Evolutionary conservation across 2,888 invertebrate species (phyloP).

Genomic region (Cantharis nigra): DNA sequence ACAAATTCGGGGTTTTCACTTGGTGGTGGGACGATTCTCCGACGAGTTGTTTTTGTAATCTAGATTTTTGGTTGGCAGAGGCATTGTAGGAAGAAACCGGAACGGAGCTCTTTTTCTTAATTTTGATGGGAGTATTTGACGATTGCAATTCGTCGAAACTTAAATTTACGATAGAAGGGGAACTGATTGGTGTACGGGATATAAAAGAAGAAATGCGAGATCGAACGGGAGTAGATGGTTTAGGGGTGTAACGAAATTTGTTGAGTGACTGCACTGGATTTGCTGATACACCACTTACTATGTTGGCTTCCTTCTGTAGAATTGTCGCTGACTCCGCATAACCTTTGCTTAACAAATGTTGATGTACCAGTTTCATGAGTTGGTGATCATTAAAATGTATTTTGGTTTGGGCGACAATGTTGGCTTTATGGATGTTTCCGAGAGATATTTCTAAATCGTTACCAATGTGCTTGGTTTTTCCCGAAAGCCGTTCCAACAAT

Average conservation of each 20-base stretch:
- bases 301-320: conserved; percentile 77
- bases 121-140: conserved; percentile 39
- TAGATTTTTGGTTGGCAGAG: conserved; percentile 44
- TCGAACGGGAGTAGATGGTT: conserved; percentile 58
- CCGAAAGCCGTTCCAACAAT: conserved; percentile 86
- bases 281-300: conserved; percentile 61
- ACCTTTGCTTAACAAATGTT: conserved; percentile 81
- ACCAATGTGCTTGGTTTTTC: conserved; percentile 80
- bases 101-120: conserved; percentile 39
- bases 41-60: conserved; percentile 60
- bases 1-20: conserved; percentile 36
- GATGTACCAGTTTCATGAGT: conserved; percentile 87
- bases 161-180: conserved; percentile 7
- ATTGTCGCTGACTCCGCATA: conserved; percentile 72
- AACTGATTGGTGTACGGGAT: conserved; percentile 12
- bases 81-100: conserved; percentile 16
- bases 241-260: conserved; percentile 57
- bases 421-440: conserved; percentile 90
- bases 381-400: conserved; percentile 95
- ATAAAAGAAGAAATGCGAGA: conserved; percentile 36
- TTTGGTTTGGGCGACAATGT: conserved; percentile 94
- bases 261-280: conserved; percentile 48
- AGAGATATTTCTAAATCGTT: conserved; percentile 84
- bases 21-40: conserved; percentile 42
- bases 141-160: conserved; percentile 31